phyloP scores from a whole-genome alignment of 2,888 invertebrate genomes.

The Ferrisia virgata region DNA sequence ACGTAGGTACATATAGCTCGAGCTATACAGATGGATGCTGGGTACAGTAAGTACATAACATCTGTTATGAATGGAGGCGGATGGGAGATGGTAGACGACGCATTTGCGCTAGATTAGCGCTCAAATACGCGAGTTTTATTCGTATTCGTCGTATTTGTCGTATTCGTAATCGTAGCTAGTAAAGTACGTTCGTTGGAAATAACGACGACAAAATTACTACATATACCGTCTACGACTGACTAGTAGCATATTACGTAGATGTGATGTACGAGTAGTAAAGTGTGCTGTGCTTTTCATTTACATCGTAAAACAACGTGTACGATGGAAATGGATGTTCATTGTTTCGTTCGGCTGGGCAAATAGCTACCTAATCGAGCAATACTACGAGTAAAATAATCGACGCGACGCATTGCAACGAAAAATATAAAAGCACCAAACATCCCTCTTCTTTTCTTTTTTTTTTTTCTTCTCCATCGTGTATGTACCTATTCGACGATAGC shows the following conservation, averaged over 20 bases:
- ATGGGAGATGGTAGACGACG: neutral
- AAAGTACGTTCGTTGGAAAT: neutral
- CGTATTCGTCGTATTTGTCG: neutral
- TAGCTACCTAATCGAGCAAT: neutral
- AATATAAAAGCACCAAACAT: neutral
- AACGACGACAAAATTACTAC: neutral
- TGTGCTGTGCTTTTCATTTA: neutral
- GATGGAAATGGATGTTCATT: neutral
- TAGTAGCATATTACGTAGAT: no score
- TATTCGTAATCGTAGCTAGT: neutral
- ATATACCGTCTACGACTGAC: no score
- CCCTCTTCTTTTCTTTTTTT: no score
- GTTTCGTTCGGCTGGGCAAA: neutral
- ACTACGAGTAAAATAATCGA: neutral
- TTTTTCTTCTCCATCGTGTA: no score
- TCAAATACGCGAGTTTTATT: neutral
- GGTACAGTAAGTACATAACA: no score
- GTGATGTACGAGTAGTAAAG: no score
- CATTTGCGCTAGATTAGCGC: neutral
- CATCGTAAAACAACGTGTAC: neutral
- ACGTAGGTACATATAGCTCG: no score
- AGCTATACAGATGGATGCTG: no score
- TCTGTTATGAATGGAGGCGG: no score
- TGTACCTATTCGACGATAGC: no score
- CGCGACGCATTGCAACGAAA: neutral